Conservation (phyloP, 35 echinoderm and acorn worm species). For the Lytechinus pictus region DNA sequence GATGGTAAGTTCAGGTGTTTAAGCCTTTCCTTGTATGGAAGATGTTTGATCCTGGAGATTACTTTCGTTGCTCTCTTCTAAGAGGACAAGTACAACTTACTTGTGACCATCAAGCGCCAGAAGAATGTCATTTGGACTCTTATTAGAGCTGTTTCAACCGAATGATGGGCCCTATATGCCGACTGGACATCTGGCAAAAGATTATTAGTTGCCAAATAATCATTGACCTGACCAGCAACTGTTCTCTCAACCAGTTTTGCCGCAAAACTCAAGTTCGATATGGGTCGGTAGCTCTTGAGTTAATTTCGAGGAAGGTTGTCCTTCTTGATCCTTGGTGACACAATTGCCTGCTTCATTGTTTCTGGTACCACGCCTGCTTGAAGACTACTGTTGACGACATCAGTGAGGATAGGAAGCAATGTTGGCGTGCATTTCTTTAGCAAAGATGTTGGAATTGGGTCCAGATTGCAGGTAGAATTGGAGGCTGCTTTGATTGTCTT, state of each 20-base stretch:
- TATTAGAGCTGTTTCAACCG: constrained; percentile 51
- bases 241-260: constrained; percentile 70
- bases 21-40: too few species aligned
- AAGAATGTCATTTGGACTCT: not conserved
- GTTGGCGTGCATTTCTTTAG: too few species aligned
- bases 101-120: too few species aligned
- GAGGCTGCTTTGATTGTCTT: too few species aligned
- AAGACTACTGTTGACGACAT: constrained; percentile 18
- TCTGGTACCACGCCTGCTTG: not conserved
- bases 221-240: constrained; percentile 53
- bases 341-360: too few species aligned
- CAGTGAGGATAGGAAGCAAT: not conserved
- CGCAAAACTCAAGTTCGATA: constrained; percentile 66
- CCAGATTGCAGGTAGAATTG: too few species aligned
- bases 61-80: too few species aligned
- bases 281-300: constrained; percentile 70
- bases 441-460: too few species aligned
- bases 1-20: too few species aligned
- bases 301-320: constrained; percentile 24
- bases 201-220: not conserved
- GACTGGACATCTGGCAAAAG: constrained; percentile 52
- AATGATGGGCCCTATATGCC: constrained; percentile 61
- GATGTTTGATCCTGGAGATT: too few species aligned
- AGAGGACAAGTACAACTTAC: too few species aligned
- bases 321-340: too few species aligned